Conservation (phyloP, 1,140 invertebrate genomes). For the Drosophila bocki region DNA sequence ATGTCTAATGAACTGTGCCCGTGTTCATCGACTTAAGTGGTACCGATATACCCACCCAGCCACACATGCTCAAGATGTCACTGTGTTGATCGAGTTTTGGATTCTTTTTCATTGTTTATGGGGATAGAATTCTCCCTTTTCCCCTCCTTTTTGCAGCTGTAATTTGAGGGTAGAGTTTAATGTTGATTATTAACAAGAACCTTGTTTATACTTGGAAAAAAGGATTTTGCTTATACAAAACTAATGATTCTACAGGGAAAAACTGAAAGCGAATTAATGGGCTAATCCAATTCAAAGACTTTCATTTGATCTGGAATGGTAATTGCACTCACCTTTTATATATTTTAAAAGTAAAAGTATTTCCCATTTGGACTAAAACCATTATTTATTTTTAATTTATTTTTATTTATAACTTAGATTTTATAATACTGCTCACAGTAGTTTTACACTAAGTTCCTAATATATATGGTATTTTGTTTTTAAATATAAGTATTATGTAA, state of each 20-base stretch:
- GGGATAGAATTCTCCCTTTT: not conserved
- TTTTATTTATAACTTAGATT: constrained; percentile 50
- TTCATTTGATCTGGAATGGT: not conserved
- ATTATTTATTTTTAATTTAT: constrained; percentile 38
- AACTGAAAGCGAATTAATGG: not conserved
- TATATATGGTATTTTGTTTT: constrained; percentile 47
- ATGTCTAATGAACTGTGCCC: constrained; percentile 23
- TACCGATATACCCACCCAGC: constrained; percentile 25
- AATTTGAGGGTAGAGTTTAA: not conserved
- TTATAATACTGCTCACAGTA: constrained; percentile 53
- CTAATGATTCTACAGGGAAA: not conserved
- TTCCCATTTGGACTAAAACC: constrained; percentile 5
- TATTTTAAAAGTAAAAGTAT: not conserved
- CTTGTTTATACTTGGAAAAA: not conserved
- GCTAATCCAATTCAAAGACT: not conserved
- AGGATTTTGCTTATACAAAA: not conserved
- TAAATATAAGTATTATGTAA: constrained; percentile 51
- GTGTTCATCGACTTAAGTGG: constrained; percentile 31
- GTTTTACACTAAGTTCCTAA: constrained; percentile 47
- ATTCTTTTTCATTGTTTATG: constrained; percentile 22
- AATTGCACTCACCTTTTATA: not conserved
- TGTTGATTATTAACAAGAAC: not conserved
- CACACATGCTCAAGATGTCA: constrained; percentile 31
- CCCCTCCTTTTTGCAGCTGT: constrained; percentile 6
- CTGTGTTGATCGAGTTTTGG: constrained; percentile 20